Conservation (phyloP, 2,888 invertebrate species). For the Patella pellucida region DNA sequence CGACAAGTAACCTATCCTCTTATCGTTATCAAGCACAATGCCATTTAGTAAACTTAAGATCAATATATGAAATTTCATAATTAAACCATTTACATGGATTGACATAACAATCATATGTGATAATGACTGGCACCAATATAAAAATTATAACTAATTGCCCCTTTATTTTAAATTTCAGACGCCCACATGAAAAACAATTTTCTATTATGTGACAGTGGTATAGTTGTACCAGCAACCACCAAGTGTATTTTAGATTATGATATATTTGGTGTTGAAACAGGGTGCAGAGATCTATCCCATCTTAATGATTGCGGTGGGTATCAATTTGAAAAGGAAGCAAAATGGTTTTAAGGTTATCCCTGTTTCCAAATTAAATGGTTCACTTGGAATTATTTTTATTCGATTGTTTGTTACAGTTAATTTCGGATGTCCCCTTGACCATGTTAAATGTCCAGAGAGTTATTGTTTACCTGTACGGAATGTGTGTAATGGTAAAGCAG, state of each 20-base stretch:
- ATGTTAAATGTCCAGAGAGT: conserved; percentile 56
- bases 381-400: no score
- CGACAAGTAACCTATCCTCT: no score
- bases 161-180: background rate
- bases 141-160: no score
- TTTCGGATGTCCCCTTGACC: conserved; percentile 47
- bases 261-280: background rate
- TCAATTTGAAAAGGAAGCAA: background rate
- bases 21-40: no score
- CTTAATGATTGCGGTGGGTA: conserved; percentile 15
- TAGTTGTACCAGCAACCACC: background rate
- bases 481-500: conserved; percentile 54
- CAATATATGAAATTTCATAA: no score
- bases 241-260: conserved; percentile 16
- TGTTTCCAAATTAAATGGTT: no score
- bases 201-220: conserved; percentile 14
- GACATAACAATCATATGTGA: no score
- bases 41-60: no score
- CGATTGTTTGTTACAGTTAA: background rate
- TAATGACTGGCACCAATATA: no score
- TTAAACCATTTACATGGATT: no score
- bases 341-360: no score
- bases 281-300: conserved; percentile 19
- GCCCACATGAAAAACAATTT: background rate
- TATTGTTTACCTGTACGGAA: conserved; percentile 57